These are phyloP conservation scores for Clupea harengus DNA, from an alignment of 2,113 vertebrate species.

Conservation along the genomic window DNA sequence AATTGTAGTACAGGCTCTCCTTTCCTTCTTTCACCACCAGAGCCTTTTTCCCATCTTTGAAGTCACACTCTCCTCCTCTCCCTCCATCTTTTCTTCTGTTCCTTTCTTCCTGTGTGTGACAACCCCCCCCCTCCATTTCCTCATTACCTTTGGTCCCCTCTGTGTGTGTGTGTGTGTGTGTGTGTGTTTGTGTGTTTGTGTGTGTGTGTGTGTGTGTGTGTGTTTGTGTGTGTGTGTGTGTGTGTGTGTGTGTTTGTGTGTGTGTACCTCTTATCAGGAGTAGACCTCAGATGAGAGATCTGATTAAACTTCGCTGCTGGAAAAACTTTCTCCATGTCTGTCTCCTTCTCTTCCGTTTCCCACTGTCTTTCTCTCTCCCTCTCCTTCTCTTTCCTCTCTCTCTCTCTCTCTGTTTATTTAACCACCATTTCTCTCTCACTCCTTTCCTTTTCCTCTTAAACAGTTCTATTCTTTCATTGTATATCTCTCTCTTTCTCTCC, in stretches of 20 bases:
- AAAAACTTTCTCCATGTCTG: neutral
- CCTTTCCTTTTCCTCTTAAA: neutral
- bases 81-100: neutral
- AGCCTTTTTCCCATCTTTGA: neutral
- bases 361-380: neutral
- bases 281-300: neutral
- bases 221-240: neutral
- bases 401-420: no score
- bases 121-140: neutral
- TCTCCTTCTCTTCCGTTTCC: neutral
- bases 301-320: neutral
- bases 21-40: no score
- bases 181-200: neutral
- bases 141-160: neutral
- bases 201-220: neutral
- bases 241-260: conserved; percentile 10
- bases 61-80: neutral
- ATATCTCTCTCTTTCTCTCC: neutral
- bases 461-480: neutral
- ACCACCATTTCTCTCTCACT: neutral
- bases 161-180: neutral
- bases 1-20: neutral
- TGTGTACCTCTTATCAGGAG: neutral
- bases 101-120: neutral
- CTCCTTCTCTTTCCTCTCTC: neutral